Percentiles rank a stretch among this genome's conserved stretches.
Conservation (phyloP, 2,888 invertebrate species). For the Melieria picta region DNA sequence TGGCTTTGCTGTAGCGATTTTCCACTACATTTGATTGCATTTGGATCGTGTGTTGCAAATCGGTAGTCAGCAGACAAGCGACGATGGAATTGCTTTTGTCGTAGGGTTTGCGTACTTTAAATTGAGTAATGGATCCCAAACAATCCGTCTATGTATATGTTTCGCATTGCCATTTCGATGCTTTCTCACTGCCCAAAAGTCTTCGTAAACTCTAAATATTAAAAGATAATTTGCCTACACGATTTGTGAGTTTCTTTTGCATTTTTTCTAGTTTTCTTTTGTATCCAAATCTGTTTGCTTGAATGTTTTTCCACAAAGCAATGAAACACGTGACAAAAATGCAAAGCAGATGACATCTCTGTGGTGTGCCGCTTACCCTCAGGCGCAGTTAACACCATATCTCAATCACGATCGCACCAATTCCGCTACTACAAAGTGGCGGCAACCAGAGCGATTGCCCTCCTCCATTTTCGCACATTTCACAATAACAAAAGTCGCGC, state of each 20-base stretch:
- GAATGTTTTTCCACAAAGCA: no score
- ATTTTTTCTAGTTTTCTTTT: no score
- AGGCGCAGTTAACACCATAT: slow-evolving; percentile 12
- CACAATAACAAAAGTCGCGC: slow-evolving; percentile 4
- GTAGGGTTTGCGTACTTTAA: neutral
- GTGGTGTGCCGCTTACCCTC: no score
- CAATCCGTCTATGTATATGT: neutral
- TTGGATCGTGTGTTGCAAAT: neutral
- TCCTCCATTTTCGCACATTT: slow-evolving; percentile 30
- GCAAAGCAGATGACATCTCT: neutral
- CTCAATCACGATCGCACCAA: slow-evolving; percentile 27
- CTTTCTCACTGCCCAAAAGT: no score
- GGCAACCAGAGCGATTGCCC: slow-evolving; percentile 9
- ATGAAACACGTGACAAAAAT: neutral
- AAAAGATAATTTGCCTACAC: no score
- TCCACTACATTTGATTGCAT: slow-evolving; percentile 21
- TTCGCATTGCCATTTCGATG: neutral
- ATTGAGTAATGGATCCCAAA: slow-evolving; percentile 5
- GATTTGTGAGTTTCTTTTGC: no score
- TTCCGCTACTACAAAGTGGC: slow-evolving; percentile 24
- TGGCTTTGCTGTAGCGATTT: slow-evolving; percentile 24
- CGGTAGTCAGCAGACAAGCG: no score
- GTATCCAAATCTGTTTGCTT: no score
- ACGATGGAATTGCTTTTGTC: no score
- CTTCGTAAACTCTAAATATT: no score